Percentiles rank a stretch among this genome's conserved stretches.
phyloP scores from a whole-genome alignment of 2,888 invertebrate species.

The Torymus aiolomorphi region DNA sequence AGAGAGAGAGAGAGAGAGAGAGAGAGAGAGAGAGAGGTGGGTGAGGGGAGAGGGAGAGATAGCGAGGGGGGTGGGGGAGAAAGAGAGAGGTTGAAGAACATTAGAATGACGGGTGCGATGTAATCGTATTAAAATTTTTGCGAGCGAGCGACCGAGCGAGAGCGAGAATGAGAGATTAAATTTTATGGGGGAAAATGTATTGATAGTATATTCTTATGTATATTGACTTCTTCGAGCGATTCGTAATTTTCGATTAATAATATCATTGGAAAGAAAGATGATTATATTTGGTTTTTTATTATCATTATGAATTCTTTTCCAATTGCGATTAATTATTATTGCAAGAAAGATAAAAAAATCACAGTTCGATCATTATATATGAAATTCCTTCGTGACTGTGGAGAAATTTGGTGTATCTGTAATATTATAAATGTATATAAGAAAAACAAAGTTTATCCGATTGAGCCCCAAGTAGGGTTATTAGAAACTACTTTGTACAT shows the following conservation, averaged over 20 bases:
- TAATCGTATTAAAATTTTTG: conserved; percentile 49
- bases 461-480: conserved; percentile 68
- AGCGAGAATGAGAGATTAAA: conserved; percentile 49
- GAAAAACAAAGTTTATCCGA: conserved; percentile 66
- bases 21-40: too few relatives aligned
- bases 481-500: conserved; percentile 71
- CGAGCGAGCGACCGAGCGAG: too few relatives aligned
- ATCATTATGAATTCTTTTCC: conserved; percentile 52
- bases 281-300: conserved; percentile 56
- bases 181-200: conserved; percentile 51
- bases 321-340: conserved; percentile 36
- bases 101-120: conserved; percentile 46
- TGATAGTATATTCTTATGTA: conserved; percentile 39
- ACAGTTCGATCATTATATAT: conserved; percentile 56
- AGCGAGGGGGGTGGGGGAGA: too few relatives aligned
- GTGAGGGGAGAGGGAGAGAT: conserved; percentile 32
- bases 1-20: conserved; percentile 45
- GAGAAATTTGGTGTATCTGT: conserved; percentile 69
- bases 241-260: conserved; percentile 45
- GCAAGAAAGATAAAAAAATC: conserved; percentile 45
- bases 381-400: conserved; percentile 64
- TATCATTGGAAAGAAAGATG: conserved; percentile 49
- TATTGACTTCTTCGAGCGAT: conserved; percentile 50
- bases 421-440: conserved; percentile 72
- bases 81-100: not conserved